These are phyloP conservation scores for Drosophila emarginata DNA, from an alignment of 2,888 invertebrate species.

Conservation along the genomic window DNA sequence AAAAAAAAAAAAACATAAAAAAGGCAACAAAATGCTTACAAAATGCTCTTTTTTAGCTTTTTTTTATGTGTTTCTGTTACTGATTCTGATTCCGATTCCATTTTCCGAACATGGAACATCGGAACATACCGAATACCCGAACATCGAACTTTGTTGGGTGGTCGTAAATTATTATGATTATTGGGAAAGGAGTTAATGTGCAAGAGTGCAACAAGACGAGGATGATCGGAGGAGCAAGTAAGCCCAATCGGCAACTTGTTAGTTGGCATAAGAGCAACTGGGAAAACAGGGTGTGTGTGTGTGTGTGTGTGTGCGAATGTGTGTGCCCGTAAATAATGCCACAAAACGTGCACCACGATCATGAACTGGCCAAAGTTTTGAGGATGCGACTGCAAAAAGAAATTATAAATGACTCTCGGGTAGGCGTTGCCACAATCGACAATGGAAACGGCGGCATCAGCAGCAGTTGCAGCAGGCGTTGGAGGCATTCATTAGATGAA, in stretches of 20 bases:
- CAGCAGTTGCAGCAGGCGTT: constrained; percentile 47
- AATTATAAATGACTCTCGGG: constrained; percentile 68
- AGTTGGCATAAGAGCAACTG: constrained; percentile 33
- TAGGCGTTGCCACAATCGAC: constrained; percentile 70
- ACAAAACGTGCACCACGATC: constrained; percentile 71
- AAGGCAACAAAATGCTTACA: constrained; percentile 64
- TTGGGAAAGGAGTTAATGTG: constrained; percentile 71
- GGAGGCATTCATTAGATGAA: constrained; percentile 67
- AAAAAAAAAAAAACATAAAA: neutral
- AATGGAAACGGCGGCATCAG: constrained; percentile 50
- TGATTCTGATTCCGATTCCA: constrained; percentile 6
- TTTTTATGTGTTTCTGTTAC: constrained; percentile 15
- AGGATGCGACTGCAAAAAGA: constrained; percentile 37
- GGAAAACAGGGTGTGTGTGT: constrained; percentile 1
- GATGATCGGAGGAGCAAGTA: constrained; percentile 9
- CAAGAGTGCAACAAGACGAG: constrained; percentile 38
- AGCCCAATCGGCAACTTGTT: constrained; percentile 71
- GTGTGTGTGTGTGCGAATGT: constrained; percentile 1
- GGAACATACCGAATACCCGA: too few relatives aligned
- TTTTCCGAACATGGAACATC: neutral
- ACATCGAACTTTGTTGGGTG: constrained; percentile 49
- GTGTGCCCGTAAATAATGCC: constrained; percentile 65
- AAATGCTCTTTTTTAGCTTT: constrained; percentile 43
- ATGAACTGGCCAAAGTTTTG: constrained; percentile 51
- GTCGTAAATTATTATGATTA: constrained; percentile 73